A percentile compares a stretch with the other conserved stretches of the same genome.
These are phyloP conservation scores for Anastrepha ludens DNA, from an alignment of 1,140 invertebrate genomes.

Conservation along the genomic window DNA sequence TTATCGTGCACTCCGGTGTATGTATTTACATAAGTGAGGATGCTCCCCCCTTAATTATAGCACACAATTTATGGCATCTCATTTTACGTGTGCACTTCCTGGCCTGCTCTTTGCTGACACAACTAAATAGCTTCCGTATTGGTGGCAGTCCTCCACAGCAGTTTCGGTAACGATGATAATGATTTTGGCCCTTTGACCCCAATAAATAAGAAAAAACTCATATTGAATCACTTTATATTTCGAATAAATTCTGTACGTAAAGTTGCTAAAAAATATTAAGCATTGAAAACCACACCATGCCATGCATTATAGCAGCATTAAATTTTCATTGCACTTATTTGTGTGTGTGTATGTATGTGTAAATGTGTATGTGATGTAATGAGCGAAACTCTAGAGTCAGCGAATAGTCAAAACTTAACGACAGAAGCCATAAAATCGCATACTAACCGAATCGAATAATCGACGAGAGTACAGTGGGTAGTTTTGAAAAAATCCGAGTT, in stretches of 20 bases:
- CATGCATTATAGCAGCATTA: background rate
- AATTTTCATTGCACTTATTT: background rate
- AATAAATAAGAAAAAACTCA: background rate
- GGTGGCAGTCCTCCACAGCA: background rate
- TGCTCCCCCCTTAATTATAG: too few relatives aligned
- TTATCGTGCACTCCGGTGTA: too few relatives aligned
- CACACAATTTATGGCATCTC: too few relatives aligned
- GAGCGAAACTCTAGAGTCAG: constrained; percentile 9
- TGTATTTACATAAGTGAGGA: too few relatives aligned
- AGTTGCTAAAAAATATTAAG: background rate
- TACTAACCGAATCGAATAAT: constrained; percentile 40
- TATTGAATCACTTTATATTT: background rate
- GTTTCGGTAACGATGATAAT: background rate
- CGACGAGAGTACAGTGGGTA: background rate
- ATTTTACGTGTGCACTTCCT: too few relatives aligned
- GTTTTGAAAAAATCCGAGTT: too few relatives aligned
- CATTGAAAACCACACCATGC: background rate
- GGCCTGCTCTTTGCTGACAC: too few relatives aligned
- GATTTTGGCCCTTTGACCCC: background rate
- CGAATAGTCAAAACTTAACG: constrained; percentile 29
- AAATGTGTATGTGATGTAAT: constrained; percentile 33
- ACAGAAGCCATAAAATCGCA: constrained; percentile 35
- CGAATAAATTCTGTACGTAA: too few relatives aligned
- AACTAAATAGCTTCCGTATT: too few relatives aligned
- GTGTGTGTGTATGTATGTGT: background rate